Percentiles rank a stretch among this genome's conserved stretches.
Conservation (phyloP, 2,797 vertebrate genomes). For the Pristis pectinata region DNA sequence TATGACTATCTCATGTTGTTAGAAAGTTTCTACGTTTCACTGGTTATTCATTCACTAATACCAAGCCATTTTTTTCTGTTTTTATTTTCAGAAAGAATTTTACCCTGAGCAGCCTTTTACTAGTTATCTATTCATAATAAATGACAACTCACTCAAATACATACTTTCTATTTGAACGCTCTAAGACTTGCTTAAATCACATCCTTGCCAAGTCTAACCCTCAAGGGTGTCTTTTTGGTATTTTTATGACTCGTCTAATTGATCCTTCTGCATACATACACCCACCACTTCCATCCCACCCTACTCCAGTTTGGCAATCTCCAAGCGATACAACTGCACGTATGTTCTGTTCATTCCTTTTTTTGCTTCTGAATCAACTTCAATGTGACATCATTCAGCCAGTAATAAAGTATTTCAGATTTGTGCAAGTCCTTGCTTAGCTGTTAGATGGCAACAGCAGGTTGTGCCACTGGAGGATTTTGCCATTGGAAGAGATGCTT, state of each 20-base stretch:
- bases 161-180: not conserved
- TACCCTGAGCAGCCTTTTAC: slow-evolving; percentile 23
- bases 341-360: not conserved
- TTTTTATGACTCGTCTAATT: not conserved
- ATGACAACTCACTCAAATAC: not conserved
- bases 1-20: not conserved
- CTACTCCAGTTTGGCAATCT: not conserved
- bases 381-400: not conserved
- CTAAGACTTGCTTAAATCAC: not conserved
- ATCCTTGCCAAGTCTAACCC: not conserved
- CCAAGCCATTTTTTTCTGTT: not conserved
- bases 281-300: not conserved
- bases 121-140: not conserved
- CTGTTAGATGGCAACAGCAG: not conserved
- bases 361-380: not conserved
- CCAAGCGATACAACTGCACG: not conserved
- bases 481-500: not conserved
- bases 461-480: not conserved
- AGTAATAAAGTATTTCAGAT: not conserved
- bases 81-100: not conserved
- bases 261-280: not conserved
- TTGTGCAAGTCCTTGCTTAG: not conserved
- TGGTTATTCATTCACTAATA: not conserved
- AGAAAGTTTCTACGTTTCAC: not conserved
- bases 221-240: not conserved